A percentile compares a stretch with the other conserved stretches of the same genome.
These are phyloP conservation scores for Labeo rohita DNA, from an alignment of 2,113 vertebrate genomes.

Conservation along the genomic window DNA sequence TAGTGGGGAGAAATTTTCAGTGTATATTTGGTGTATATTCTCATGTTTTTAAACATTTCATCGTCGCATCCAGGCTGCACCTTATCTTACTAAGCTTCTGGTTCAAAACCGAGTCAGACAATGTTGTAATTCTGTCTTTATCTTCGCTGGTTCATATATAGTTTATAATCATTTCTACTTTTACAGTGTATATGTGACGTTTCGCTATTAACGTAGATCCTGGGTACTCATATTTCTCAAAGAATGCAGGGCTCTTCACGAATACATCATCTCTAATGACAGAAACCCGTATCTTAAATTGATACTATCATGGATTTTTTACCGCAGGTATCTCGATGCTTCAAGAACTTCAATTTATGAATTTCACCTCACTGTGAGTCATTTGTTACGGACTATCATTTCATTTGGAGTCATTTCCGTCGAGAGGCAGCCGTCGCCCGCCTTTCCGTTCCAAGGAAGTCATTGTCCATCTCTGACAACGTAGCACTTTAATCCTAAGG, in stretches of 20 bases:
- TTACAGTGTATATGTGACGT: conserved; percentile 38
- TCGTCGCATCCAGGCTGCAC: conserved; percentile 60
- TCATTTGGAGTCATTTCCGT: conserved; percentile 48
- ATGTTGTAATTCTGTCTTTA: conserved; percentile 51
- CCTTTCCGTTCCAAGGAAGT: conserved; percentile 19
- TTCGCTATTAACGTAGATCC: conserved; percentile 50
- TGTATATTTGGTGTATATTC: conserved; percentile 59
- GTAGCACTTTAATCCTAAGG: conserved; percentile 59
- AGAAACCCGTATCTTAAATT: conserved; percentile 52
- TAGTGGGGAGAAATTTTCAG: conserved; percentile 47
- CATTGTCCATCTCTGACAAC: conserved; percentile 29
- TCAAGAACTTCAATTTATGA: conserved; percentile 32
- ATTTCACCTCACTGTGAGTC: conserved; percentile 57
- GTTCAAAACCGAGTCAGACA: conserved; percentile 32
- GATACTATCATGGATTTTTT: conserved; percentile 44
- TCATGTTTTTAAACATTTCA: conserved; percentile 31
- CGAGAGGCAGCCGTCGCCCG: not conserved
- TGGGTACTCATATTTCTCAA: conserved; percentile 48
- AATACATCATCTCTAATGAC: conserved; percentile 55
- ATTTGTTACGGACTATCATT: conserved; percentile 48
- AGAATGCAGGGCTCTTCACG: conserved; percentile 49
- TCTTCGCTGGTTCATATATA: conserved; percentile 36
- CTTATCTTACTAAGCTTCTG: conserved; percentile 55
- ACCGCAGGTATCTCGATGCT: conserved; percentile 42
- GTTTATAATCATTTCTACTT: conserved; percentile 38